Base-by-base conservation (phyloP, 2,797 vertebrate species). In the Taeniopygia guttata region DNA sequence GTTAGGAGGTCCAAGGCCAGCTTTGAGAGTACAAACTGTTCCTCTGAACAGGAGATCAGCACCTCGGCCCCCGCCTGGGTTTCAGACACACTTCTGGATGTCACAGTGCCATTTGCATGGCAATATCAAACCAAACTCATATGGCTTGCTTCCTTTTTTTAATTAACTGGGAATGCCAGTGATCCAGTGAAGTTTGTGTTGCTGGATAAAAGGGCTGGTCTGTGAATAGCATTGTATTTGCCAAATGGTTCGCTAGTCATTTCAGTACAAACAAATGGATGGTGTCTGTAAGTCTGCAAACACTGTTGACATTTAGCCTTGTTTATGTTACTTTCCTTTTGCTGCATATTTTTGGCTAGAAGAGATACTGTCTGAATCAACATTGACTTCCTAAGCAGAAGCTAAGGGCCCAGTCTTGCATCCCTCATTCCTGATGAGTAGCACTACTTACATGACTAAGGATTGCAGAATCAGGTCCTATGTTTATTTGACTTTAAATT, bases 291-390 rank as follows among this genome's bases (percentile, higher is more conserved):
- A 97, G 97, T 97, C 96, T 95, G 97, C 97, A 97, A 97, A 97
- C 97, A 97, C 93, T 96, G 97, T 96, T 97, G 98, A 97, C 98
- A 97, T 97, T 97, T 96, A 97, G 97, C 97, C 97, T 97, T 97
- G 97, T 98, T 97, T 97, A 97, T 97, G 97, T 97, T 97, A 97
- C 97, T 97, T 97, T 96, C 97, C 96, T 96, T 97, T 97, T 95
- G 97, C 97, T 97, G 97, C 96, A 89, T 96, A 94, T 95, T 97
- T 97, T 96, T 97, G 97, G 97, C 97, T 97, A 95, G 91, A 91
- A 91, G 96, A 97, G 96, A 97, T 97, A 95, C 97, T 97, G 94
- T 96, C 94, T 96, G 96, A 97, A 96, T 97, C 97, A 95, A 97
- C 97, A 96, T 17, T 94, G 96, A 96, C 96, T 97, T 97, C 97